Percentiles rank a stretch among this genome's conserved stretches.
phyloP scores from a whole-genome alignment of 2,888 invertebrate species.

The Ceriagrion tenellum region DNA sequence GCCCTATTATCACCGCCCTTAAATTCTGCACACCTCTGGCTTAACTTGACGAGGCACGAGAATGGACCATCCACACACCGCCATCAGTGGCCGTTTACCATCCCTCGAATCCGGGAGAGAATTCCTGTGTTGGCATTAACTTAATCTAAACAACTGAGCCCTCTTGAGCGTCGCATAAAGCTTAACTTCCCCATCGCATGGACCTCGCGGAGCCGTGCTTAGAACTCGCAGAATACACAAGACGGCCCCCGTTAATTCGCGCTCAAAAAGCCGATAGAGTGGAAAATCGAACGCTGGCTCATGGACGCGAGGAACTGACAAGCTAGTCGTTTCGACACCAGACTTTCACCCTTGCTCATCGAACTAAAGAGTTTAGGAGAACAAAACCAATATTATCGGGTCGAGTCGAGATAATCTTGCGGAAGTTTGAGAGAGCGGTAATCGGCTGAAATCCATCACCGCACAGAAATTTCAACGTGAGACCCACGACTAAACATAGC shows the following conservation, averaged over 20 bases:
- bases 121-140: not conserved
- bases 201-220: not conserved
- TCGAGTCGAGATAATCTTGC: not conserved
- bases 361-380: not conserved
- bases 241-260: not conserved
- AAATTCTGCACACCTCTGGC: not conserved
- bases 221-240: not conserved
- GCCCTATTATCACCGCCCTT: not conserved
- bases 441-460: not conserved
- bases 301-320: not conserved
- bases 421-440: not conserved
- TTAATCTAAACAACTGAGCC: slow-evolving; percentile 22
- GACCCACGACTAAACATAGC: not conserved
- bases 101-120: not conserved
- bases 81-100: not conserved
- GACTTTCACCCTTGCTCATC: not conserved
- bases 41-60: not conserved
- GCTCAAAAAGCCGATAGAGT: not conserved
- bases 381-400: slow-evolving; percentile 11
- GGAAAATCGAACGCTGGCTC: not conserved
- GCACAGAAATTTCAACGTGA: not conserved
- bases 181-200: not conserved
- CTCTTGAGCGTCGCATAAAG: not conserved
- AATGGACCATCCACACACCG: not conserved
- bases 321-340: not conserved